phyloP scores from a whole-genome alignment of 2,797 vertebrate genomes.

The Pangasius macronema region DNA sequence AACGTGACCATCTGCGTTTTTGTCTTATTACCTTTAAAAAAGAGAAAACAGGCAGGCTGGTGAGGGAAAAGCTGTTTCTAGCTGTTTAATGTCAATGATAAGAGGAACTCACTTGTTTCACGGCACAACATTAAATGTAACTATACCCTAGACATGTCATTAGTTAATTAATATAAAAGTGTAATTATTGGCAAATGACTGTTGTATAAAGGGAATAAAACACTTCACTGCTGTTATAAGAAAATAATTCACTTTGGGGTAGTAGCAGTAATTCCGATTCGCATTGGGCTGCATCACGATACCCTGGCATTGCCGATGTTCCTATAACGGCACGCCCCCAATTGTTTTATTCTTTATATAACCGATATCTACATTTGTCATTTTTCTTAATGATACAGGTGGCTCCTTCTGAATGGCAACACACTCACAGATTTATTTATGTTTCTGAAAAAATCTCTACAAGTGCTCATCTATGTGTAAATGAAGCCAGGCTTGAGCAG shows the following conservation, averaged over 20 bases:
- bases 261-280: background rate
- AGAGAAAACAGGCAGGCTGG: background rate
- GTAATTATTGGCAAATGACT: background rate
- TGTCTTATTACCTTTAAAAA: background rate
- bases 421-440: background rate
- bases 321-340: background rate
- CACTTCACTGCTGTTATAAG: background rate
- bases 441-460: background rate
- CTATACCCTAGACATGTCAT: background rate
- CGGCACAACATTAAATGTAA: background rate
- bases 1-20: background rate
- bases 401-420: background rate
- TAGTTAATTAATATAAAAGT: background rate
- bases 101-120: background rate
- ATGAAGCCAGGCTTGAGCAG: slow-evolving; percentile 25
- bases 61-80: background rate
- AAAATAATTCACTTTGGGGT: background rate
- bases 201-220: background rate
- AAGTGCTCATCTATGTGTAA: slow-evolving; percentile 8
- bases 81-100: background rate
- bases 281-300: background rate
- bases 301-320: background rate
- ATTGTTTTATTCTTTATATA: background rate
- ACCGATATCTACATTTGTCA: background rate
- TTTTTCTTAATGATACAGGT: background rate